Conservation (phyloP, 37 sponge, comb jelly and placozoan species). For the Chondrilla cf. caribensis region DNA sequence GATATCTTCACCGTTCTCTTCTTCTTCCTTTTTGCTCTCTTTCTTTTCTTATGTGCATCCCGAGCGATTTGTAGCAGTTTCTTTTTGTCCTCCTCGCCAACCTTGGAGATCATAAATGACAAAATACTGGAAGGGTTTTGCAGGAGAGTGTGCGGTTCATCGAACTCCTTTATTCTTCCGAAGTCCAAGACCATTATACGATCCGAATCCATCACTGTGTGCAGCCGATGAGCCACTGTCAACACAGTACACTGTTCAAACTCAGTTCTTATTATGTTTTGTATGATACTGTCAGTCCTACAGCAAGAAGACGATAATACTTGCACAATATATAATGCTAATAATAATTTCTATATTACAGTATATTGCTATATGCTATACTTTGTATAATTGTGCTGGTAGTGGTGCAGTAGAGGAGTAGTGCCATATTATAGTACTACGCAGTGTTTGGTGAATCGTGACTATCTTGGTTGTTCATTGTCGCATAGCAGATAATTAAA, state of each 20-base stretch:
- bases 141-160: constrained; percentile 40
- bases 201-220: constrained; percentile 91
- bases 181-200: constrained; percentile 52
- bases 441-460: no score
- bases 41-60: constrained; percentile 27
- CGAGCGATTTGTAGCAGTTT: constrained; percentile 49
- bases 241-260: constrained; percentile 81
- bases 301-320: not conserved
- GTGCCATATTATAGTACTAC: no score
- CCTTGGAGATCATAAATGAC: constrained; percentile 43
- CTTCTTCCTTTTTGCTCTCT: not conserved
- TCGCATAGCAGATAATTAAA: no score
- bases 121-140: constrained; percentile 33
- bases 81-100: constrained; percentile 27
- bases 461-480: no score
- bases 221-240: constrained; percentile 87
- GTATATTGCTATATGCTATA: no score
- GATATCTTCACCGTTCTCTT: not conserved
- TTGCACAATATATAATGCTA: no score
- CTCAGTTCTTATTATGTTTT: constrained; percentile 55
- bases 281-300: constrained; percentile 88
- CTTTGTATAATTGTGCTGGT: no score
- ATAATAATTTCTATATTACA: no score
- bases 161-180: constrained; percentile 54
- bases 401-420: no score